These are phyloP conservation scores for Harpagifer antarcticus DNA, from an alignment of 2,797 vertebrate species.

Conservation along the genomic window DNA sequence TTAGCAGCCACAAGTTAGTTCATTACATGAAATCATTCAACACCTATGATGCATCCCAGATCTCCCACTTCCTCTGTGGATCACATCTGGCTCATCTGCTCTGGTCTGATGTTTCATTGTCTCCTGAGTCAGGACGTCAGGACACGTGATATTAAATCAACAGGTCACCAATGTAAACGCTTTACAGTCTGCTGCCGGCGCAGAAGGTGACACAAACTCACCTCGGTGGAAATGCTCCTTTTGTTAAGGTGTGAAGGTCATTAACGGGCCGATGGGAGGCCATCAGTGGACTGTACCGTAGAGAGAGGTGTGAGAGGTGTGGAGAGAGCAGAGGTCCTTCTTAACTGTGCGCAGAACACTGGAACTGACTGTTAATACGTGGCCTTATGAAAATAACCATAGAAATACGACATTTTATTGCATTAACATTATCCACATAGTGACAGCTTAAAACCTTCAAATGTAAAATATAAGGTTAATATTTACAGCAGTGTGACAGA, in stretches of 20 bases:
- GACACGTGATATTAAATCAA: conserved; percentile 16
- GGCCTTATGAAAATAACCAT: background rate
- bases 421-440: accelerated
- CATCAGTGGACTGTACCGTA: background rate
- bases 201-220: background rate
- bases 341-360: background rate
- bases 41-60: too few relatives aligned
- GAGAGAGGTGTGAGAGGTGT: conserved; percentile 32
- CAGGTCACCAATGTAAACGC: conserved; percentile 16
- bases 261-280: conserved; percentile 22
- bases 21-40: background rate
- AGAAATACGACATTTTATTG: background rate
- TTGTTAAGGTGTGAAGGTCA: conserved; percentile 15
- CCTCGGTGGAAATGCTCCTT: conserved; percentile 5
- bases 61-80: background rate
- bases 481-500: too few relatives aligned
- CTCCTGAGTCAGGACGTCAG: conserved; percentile 11
- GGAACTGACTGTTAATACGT: background rate
- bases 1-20: too few relatives aligned
- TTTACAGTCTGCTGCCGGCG: background rate
- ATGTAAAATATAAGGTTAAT: background rate
- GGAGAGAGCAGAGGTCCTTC: background rate
- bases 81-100: background rate
- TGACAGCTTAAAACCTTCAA: too few relatives aligned
- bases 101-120: background rate